Base-by-base conservation (phyloP, 2,797 vertebrate genomes). In the Spatula versicolor region DNA sequence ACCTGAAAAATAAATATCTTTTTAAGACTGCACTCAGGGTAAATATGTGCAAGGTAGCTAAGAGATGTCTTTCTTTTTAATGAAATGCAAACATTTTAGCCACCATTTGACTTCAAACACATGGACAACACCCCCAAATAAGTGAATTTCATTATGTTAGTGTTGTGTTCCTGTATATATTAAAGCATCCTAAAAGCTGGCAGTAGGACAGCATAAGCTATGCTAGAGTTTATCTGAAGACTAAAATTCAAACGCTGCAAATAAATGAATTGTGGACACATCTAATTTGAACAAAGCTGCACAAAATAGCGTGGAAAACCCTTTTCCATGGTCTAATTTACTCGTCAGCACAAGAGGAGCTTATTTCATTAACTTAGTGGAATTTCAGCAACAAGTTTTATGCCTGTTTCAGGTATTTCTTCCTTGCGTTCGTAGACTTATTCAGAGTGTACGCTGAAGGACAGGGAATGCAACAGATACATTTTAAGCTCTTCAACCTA, bases 101-200 rank as follows among this genome's bases (percentile, higher is more conserved):
- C 69, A 76, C 22, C 67, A 58, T 80, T 91, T 95, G 55, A 82
- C 86, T 85, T 73, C 72, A 72, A 60, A 93, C 31, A 75, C 88
- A 85, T 55, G 93, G 95, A 92, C 33, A 96, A 83, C 75, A 93
- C 37, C 19, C 54, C 46, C 52, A 94, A 93, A 62, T 67, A 90
- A 48, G 9, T n/a, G 41, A 60, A 54, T 52, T 80, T 62, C 26
- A 68, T 79, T 80, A 83, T 33, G 77, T 64, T 74, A 90, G 76
- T 72, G 72, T 92, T 78, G 60, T 7, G 37, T 75, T 73, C 28
- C 83, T 81, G 56, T 28, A 72, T 33, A 60, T 76, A 62, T 76
- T 59, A 90, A 77, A 96, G 91, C 16, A 80, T 20, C 55, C 12
- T 63, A 67, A 76, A 87, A 67, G 39, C 35, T 63, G 45, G 46